Conservation (phyloP, 2,888 invertebrate species). For the Apantesis nais region DNA sequence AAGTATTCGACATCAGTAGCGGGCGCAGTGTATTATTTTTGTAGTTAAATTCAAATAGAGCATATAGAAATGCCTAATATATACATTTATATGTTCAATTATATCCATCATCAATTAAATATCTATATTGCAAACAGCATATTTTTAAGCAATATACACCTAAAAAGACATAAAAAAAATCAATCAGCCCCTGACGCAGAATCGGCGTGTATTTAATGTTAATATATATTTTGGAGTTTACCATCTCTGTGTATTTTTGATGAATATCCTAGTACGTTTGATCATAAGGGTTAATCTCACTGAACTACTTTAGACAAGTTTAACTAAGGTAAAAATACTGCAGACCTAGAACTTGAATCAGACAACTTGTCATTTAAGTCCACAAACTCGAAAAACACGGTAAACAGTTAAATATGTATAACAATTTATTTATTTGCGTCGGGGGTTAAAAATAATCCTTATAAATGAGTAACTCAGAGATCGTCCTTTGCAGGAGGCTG, state of each 20-base stretch:
- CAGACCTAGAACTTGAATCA: too few species aligned
- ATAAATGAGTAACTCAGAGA: background rate
- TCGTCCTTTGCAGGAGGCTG: constrained; percentile 58
- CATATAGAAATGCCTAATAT: background rate
- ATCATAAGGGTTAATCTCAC: too few species aligned
- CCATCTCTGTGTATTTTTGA: too few species aligned
- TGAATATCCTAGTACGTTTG: too few species aligned
- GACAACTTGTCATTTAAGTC: too few species aligned
- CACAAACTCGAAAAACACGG: too few species aligned
- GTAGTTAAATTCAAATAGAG: background rate
- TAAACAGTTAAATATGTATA: too few species aligned
- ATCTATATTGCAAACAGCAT: background rate
- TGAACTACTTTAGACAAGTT: too few species aligned
- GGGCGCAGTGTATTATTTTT: background rate
- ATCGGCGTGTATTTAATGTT: too few species aligned
- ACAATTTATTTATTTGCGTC: background rate
- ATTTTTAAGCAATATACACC: background rate
- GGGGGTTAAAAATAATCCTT: background rate
- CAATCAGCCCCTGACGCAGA: background rate
- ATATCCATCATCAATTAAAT: background rate
- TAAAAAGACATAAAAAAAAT: background rate
- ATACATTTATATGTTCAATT: too few species aligned
- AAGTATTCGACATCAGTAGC: background rate
- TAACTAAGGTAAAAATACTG: too few species aligned
- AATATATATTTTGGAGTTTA: background rate